These are phyloP conservation scores for Seriola aureovittata DNA, from an alignment of 2,113 vertebrate genomes.

Conservation along the genomic window DNA sequence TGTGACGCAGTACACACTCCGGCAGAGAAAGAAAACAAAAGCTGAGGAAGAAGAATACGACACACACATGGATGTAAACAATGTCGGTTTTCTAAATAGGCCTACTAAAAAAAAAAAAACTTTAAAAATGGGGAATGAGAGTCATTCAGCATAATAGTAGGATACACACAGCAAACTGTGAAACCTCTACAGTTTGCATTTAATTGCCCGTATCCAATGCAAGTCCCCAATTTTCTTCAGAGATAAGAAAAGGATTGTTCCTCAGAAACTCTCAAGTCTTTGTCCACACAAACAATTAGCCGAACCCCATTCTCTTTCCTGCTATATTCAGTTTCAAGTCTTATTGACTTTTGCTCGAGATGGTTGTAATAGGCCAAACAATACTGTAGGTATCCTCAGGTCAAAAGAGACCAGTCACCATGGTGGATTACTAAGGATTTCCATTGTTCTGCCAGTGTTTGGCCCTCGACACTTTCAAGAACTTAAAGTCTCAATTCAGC, in stretches of 20 bases:
- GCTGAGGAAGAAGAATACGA: neutral
- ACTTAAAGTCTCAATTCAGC: neutral
- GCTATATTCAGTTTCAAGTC: neutral
- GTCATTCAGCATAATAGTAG: neutral
- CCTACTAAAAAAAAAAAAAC: no score
- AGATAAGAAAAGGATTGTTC: neutral
- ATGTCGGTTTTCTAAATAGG: no score
- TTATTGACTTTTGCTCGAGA: neutral
- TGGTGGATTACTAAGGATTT: conserved; percentile 11
- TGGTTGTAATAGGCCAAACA: conserved; percentile 5
- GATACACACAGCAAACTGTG: no score
- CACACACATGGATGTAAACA: no score
- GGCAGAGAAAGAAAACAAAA: neutral
- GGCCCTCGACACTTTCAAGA: neutral
- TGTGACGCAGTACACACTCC: neutral
- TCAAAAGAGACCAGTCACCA: neutral
- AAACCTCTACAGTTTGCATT: neutral
- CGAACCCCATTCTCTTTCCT: neutral
- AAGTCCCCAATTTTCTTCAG: neutral
- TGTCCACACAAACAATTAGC: neutral
- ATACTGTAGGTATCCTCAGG: neutral
- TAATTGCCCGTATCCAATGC: neutral
- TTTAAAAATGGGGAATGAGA: neutral
- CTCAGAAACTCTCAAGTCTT: neutral
- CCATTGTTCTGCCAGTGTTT: neutral